Conservation (phyloP, 2,797 vertebrate genomes). For the Chrysocyon brachyurus region DNA sequence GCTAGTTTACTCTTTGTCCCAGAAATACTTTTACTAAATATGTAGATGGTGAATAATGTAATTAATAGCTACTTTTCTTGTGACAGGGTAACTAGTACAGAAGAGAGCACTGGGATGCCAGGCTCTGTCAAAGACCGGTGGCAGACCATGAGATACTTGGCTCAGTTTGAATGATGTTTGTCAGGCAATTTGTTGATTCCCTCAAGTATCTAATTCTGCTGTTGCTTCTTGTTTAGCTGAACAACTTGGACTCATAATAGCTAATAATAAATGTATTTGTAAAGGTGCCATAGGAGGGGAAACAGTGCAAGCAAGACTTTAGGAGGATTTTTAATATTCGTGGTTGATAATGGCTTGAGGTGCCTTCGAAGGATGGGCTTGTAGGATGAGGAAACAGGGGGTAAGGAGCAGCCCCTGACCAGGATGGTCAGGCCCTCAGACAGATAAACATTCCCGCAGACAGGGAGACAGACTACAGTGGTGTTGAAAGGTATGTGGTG, state of each 20-base stretch:
- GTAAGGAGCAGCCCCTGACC: neutral
- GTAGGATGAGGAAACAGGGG: neutral
- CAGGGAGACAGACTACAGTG: neutral
- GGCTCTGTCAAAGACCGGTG: neutral
- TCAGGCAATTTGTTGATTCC: neutral
- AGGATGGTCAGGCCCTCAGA: neutral
- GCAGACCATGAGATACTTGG: neutral
- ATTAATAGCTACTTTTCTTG: neutral
- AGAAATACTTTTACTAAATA: neutral
- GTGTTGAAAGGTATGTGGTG: neutral
- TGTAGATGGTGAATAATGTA: neutral
- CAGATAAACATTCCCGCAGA: neutral
- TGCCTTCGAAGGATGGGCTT: neutral
- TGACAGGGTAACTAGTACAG: neutral
- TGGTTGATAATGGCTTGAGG: neutral
- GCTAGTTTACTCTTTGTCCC: neutral
- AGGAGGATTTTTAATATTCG: neutral
- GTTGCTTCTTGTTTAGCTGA: neutral
- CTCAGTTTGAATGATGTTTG: neutral
- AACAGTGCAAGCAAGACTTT: neutral
- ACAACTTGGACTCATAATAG: neutral
- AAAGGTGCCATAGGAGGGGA: neutral
- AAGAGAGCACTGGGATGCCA: neutral
- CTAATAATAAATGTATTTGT: neutral
- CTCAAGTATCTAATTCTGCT: constrained; percentile 14